Evolutionary conservation across 2,888 invertebrate species (phyloP), one percentile per base, ranked within the genome.

Genomic region (Mechanitis messenoides): DNA sequence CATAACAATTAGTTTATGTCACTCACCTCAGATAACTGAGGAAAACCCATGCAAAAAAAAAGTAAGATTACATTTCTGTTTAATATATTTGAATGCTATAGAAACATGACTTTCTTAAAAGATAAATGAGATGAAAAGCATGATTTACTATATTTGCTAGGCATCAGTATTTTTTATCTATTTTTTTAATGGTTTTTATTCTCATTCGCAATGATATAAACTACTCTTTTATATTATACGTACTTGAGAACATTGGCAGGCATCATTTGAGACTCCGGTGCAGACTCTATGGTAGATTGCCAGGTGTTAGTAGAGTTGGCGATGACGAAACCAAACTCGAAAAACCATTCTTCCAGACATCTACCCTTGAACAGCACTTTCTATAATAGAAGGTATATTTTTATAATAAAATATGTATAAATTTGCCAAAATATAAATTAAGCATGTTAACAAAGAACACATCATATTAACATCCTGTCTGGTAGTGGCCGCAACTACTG

Each of bases 251-350:
- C 94, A 83, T 96, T 96, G 4, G 99, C 98, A n/a, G 99, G 99
- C 97, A 99, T 98, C 99, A 99, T 99, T 89, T 99, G 98, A 60
- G 97, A 97, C 84, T 99, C 99, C 0, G 99, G 99, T 0, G 99
- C 99, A 11, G 99, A 99, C 87, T 99, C 98, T 74, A 99, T 98
- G 62, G 98, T 92, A 60, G 97, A 98, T 84, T 99, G 99, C 99
- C 99, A 99, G 11, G 99, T 99, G 85, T 99, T 99, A 53, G 98
- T 99, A 7, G 99, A 99, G 74, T 97, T 97, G 1, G 98, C 96
- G 76, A 99, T 98, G 20, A 99, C 99, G 88, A 97, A 98, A 53
- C 99, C 99, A 92, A 99, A 99, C 82, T 99, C 98, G 84, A 99
- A 99, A 87, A 96, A 96, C 99, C 99, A 99, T 84, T 99, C 98